These are phyloP conservation scores for Leptinotarsa lineolata DNA, from an alignment of 1,140 invertebrate genomes.

Conservation along the genomic window DNA sequence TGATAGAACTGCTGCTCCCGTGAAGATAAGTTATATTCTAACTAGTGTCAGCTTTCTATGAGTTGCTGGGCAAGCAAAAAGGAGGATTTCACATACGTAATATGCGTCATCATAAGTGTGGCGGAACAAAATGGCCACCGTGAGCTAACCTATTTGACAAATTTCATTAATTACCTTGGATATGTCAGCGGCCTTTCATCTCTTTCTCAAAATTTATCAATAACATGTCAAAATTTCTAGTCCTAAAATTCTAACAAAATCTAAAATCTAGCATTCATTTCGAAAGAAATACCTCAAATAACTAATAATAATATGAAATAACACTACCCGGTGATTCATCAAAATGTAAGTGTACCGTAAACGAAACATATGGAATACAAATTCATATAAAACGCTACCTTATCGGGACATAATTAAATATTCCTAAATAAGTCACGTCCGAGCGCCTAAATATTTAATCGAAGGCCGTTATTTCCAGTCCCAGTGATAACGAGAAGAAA, in stretches of 20 bases:
- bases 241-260: background rate
- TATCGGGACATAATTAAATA: background rate
- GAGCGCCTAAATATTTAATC: background rate
- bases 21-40: no score
- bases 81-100: no score
- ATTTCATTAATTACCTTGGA: no score
- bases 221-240: slow-evolving; percentile 3
- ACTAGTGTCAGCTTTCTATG: no score
- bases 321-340: background rate
- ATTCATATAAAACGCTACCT: background rate
- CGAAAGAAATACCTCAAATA: background rate
- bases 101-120: no score
- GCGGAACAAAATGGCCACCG: background rate
- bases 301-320: background rate
- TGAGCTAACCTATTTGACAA: no score
- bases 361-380: background rate
- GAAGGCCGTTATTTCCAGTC: background rate
- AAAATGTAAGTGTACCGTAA: background rate
- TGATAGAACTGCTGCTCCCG: no score
- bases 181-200: background rate
- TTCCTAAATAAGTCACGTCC: slow-evolving; percentile 4
- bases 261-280: background rate
- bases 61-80: no score
- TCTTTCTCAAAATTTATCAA: background rate
- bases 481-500: background rate